A percentile compares a stretch with the other conserved stretches of the same genome.
phyloP scores from a whole-genome alignment of 2,888 invertebrate species.

The Gasteruption jaculator region DNA sequence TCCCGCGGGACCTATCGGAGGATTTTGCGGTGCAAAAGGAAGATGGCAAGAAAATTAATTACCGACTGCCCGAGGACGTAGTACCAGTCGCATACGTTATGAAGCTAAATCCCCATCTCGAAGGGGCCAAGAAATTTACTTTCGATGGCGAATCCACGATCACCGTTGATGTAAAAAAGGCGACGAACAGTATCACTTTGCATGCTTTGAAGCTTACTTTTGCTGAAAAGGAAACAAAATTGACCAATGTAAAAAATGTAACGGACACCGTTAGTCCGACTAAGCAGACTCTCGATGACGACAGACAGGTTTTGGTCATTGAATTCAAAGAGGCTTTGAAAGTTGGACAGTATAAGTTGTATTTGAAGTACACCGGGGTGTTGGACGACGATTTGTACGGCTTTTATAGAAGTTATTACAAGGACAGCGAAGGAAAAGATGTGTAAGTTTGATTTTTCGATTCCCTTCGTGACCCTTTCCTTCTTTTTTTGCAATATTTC shows the following conservation, averaged over 20 bases:
- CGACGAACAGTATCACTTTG: slow-evolving; percentile 6
- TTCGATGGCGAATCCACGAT: slow-evolving; percentile 17
- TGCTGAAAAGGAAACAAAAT: rapidly evolving
- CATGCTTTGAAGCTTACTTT: slow-evolving; percentile 21
- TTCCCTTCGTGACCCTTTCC: no score
- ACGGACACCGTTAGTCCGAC: not conserved
- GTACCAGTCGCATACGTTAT: slow-evolving; percentile 55
- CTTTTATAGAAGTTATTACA: slow-evolving; percentile 66
- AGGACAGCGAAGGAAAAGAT: slow-evolving; percentile 46
- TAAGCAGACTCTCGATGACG: no score
- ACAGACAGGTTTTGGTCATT: slow-evolving; percentile 15
- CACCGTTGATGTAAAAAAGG: rapidly evolving
- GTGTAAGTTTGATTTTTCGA: slow-evolving; percentile 31
- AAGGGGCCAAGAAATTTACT: slow-evolving; percentile 26
- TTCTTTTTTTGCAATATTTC: no score
- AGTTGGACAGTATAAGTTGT: slow-evolving; percentile 53
- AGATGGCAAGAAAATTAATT: slow-evolving; percentile 27
- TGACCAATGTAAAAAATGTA: not conserved
- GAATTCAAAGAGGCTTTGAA: rapidly evolving
- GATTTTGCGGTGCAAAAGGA: not conserved
- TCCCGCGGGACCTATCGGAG: no score
- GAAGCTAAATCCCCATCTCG: slow-evolving; percentile 52
- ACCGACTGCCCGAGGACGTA: slow-evolving; percentile 55
- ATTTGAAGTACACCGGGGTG: slow-evolving; percentile 55
- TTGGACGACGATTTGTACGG: slow-evolving; percentile 63